Evolutionary conservation across 2,888 invertebrate genomes (phyloP).

Genomic region (Bombylius discolor): DNA sequence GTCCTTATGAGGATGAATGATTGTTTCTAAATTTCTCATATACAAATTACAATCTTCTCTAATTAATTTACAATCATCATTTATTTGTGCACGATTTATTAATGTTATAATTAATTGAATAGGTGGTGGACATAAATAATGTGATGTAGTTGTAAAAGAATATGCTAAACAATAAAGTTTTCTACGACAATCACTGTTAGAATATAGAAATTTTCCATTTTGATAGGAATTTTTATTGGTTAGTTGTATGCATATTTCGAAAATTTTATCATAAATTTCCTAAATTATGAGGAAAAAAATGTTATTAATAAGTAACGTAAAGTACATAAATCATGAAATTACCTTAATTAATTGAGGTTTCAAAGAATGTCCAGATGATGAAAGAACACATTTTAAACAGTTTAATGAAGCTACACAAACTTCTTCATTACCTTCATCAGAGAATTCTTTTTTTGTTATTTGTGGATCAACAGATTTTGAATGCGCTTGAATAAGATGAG

Average conservation of each 20-base stretch:
- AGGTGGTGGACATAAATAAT: conserved; percentile 25
- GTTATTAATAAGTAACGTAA: neutral
- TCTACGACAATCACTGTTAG: conserved; percentile 19
- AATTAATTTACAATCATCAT: conserved; percentile 18
- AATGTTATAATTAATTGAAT: conserved; percentile 19
- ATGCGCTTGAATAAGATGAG: conserved; percentile 20
- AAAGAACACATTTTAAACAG: conserved; percentile 18
- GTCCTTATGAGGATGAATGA: conserved; percentile 26
- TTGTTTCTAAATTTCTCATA: conserved; percentile 20
- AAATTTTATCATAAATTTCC: conserved; percentile 19
- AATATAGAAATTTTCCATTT: conserved; percentile 13
- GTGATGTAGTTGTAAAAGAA: conserved; percentile 17
- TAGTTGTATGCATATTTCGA: conserved; percentile 14
- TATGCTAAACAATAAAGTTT: conserved; percentile 19
- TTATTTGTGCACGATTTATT: conserved; percentile 17
- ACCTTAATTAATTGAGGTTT: conserved; percentile 21
- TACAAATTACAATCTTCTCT: conserved; percentile 16
- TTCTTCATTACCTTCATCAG: conserved; percentile 18
- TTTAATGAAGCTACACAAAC: conserved; percentile 20
- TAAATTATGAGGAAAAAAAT: conserved; percentile 8
- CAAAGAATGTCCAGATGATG: conserved; percentile 16
- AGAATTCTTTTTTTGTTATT: conserved; percentile 15
- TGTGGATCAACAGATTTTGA: conserved; percentile 16
- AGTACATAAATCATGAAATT: neutral
- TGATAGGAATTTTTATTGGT: neutral